phyloP scores from a whole-genome alignment of 2,888 invertebrate species.

The Leptura quadrifasciata region DNA sequence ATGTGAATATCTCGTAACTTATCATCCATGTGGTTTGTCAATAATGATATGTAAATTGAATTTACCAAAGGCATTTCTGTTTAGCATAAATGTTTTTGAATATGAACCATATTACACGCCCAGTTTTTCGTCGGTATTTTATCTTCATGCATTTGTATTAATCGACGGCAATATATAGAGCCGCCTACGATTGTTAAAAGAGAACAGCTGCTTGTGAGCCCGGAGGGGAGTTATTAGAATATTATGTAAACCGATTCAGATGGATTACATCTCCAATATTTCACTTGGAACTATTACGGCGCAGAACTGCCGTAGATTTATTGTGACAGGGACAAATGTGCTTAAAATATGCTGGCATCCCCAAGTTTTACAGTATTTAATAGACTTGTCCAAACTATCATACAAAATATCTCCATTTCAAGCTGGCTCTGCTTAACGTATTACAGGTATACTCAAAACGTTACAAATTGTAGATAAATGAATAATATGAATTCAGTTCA shows the following conservation, averaged over 20 bases:
- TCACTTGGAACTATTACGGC: slow-evolving; percentile 60
- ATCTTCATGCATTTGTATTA: slow-evolving; percentile 38
- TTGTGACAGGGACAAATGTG: slow-evolving; percentile 45
- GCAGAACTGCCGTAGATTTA: slow-evolving; percentile 39
- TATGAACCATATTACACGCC: slow-evolving; percentile 55
- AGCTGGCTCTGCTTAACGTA: background rate
- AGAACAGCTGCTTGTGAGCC: slow-evolving; percentile 47
- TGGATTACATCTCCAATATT: slow-evolving; percentile 67
- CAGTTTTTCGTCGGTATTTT: slow-evolving; percentile 40
- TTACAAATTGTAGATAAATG: background rate
- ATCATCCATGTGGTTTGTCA: slow-evolving; percentile 37
- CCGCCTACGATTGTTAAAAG: slow-evolving; percentile 47
- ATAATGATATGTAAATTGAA: slow-evolving; percentile 50
- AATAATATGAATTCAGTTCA: background rate
- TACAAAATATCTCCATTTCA: slow-evolving; percentile 4
- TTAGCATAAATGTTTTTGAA: slow-evolving; percentile 49
- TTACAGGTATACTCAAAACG: background rate
- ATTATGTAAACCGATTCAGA: slow-evolving; percentile 69
- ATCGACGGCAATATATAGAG: slow-evolving; percentile 36
- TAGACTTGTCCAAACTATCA: slow-evolving; percentile 8
- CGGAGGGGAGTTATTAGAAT: slow-evolving; percentile 67
- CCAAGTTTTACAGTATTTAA: slow-evolving; percentile 16
- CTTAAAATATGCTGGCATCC: slow-evolving; percentile 40
- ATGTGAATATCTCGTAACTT: slow-evolving; percentile 35
- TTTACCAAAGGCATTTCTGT: slow-evolving; percentile 24